These are phyloP conservation scores for Epizoanthus ramosus DNA, from an alignment of 92 coral and sea anemone genomes.

Conservation along the genomic window DNA sequence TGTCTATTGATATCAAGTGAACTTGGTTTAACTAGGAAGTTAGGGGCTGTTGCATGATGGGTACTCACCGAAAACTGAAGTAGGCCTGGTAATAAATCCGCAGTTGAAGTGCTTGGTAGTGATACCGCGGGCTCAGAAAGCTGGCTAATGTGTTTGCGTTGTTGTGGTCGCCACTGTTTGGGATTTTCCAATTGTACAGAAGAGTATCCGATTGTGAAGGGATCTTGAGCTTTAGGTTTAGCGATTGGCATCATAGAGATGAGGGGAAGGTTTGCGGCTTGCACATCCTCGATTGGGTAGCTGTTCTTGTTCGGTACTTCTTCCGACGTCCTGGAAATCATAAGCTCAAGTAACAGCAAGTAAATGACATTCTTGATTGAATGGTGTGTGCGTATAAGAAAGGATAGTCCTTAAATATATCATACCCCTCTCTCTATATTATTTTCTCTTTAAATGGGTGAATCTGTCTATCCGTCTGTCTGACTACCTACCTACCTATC, in stretches of 20 bases:
- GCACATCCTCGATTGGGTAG: not conserved
- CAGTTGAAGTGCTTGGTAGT: conserved; percentile 10
- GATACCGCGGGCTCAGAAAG: not conserved
- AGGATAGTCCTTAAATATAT: no score
- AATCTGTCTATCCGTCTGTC: no score
- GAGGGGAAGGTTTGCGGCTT: conserved; percentile 3
- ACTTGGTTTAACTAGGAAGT: no score
- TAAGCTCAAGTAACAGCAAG: no score
- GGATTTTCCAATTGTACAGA: no score
- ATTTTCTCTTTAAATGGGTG: no score
- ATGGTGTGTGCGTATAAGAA: no score
- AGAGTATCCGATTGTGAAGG: not conserved
- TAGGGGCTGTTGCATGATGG: not conserved
- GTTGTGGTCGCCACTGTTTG: not conserved
- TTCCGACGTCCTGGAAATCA: not conserved
- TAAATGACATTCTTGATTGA: no score
- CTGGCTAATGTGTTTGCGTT: not conserved
- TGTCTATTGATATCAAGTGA: no score
- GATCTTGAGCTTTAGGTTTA: conserved; percentile 7
- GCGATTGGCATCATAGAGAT: conserved; percentile 21
- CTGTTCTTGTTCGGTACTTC: not conserved
- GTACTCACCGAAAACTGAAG: conserved; percentile 28
- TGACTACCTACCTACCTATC: no score
- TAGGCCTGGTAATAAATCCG: conserved; percentile 34
- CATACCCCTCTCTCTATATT: no score